Base-by-base conservation (phyloP, 2,888 invertebrate genomes). In the Lepidochitona cinerea region DNA sequence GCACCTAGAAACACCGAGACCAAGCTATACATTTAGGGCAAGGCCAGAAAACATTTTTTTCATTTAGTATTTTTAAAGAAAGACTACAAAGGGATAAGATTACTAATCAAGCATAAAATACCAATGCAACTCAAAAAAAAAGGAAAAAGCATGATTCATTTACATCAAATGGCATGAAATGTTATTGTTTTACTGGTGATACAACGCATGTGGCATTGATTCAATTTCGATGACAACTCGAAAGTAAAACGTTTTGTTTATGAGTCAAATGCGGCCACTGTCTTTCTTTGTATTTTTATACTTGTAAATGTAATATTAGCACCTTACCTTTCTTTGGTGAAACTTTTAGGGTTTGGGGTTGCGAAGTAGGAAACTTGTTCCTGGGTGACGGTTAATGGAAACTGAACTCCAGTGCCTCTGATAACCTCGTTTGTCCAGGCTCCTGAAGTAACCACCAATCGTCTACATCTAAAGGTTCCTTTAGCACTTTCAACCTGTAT, bases 361-460 rank as follows among this genome's bases (percentile, higher is more conserved):
- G 82, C 86, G 54, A 87, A 81, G 78, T 89, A 89, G 7, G 88
- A 85, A 23, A 89, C 89, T 72, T 89, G 88, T 75, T 89, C 89
- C 75, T 89, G 88, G 0, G 89, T 86, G 68, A 89, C 89, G 59
- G 82, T 84, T 32, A 89, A 81, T 0, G 89, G 89, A 36, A 89
- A 80, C 71, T 88, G 86, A n/a, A 88, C 82, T 9, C 88, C 88
- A 9, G 87, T 75, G 6, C 84, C 82, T 9, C 85, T 83, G 7
- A 89, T 72, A 68, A 89, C 86, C 66, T 88, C 80, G 72, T 89
- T 89, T 18, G 85, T 81, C 89, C 89, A 89, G 6, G 88, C 87
- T n/a, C 89, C 89, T 2, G 87, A 79, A 7, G 88, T 83, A n/a
- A 89, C 83, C 23, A 89, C 74, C 49, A 89, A 75, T 35, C 83